Evolutionary conservation across 2,797 vertebrate genomes (phyloP).

Genomic region (Crossoptilon crossoptilon): DNA sequence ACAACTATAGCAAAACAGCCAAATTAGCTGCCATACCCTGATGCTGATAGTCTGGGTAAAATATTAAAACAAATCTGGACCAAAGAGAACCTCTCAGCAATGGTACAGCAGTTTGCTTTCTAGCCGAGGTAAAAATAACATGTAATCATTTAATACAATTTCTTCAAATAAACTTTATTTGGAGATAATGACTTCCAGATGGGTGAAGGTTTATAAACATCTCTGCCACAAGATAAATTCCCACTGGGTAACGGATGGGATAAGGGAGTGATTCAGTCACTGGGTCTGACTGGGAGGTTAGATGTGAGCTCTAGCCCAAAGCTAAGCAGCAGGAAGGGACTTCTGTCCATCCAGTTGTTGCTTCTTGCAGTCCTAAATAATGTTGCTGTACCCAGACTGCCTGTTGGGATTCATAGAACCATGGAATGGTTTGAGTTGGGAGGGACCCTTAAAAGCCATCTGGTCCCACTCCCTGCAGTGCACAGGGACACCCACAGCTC

Average conservation of each 20-base stretch:
- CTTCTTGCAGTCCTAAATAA: not conserved
- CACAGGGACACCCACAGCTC: too few relatives aligned
- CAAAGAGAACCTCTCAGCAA: conserved; percentile 36
- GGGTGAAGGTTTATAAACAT: conserved; percentile 57
- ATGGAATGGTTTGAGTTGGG: too few relatives aligned
- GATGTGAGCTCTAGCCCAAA: not conserved
- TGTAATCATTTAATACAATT: conserved; percentile 68
- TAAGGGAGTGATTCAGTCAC: not conserved
- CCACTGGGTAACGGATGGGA: conserved; percentile 5
- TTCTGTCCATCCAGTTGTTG: not conserved
- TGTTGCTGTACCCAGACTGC: not conserved
- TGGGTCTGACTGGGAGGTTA: not conserved
- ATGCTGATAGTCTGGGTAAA: conserved; percentile 57
- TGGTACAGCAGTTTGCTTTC: conserved; percentile 44
- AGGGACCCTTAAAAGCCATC: too few relatives aligned
- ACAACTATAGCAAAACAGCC: conserved; percentile 22
- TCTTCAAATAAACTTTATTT: conserved; percentile 72
- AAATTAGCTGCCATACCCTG: conserved; percentile 52
- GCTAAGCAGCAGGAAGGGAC: not conserved
- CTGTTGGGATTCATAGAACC: not conserved
- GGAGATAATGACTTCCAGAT: conserved; percentile 63
- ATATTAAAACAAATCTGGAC: conserved; percentile 26
- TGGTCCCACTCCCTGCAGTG: too few relatives aligned
- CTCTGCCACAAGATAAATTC: conserved; percentile 30
- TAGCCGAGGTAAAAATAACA: conserved; percentile 49